Percentiles rank a stretch among this genome's conserved stretches.
These are phyloP conservation scores for Pyrochroa serraticornis DNA, from an alignment of 2,888 invertebrate genomes.

Conservation along the genomic window DNA sequence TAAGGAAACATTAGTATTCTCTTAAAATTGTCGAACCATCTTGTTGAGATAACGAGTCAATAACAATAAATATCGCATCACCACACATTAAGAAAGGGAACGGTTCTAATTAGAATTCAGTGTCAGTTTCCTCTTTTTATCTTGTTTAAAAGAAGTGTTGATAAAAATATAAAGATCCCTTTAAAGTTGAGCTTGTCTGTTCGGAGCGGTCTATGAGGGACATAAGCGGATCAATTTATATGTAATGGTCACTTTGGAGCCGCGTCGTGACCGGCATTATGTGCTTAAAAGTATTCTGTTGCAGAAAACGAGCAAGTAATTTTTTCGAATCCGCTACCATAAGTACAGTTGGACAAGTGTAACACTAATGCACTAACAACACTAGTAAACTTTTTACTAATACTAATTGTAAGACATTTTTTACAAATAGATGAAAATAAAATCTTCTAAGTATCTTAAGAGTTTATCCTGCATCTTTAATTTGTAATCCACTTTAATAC, in stretches of 20 bases:
- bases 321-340: too few species aligned
- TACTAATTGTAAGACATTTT: too few species aligned
- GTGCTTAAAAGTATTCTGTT: slow-evolving; percentile 3
- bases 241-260: slow-evolving; percentile 54
- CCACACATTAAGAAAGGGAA: slow-evolving; percentile 14
- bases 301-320: slow-evolving; percentile 9
- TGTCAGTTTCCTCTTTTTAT: slow-evolving; percentile 38
- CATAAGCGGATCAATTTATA: slow-evolving; percentile 52
- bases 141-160: slow-evolving; percentile 41
- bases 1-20: slow-evolving; percentile 26
- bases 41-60: slow-evolving; percentile 20
- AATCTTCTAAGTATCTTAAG: too few species aligned
- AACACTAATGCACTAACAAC: slow-evolving; percentile 15
- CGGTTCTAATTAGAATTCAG: slow-evolving; percentile 33
- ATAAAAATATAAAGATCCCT: slow-evolving; percentile 41
- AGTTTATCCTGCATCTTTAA: too few species aligned
- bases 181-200: slow-evolving; percentile 31
- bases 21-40: slow-evolving; percentile 9
- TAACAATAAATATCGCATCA: slow-evolving; percentile 29
- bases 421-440: too few species aligned
- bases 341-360: too few species aligned
- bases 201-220: slow-evolving; percentile 38
- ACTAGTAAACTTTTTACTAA: too few species aligned
- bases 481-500: too few species aligned
- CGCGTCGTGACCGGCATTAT: slow-evolving; percentile 48